Conservation (phyloP, 1,140 invertebrate species). For the Drosophila baimaii region DNA sequence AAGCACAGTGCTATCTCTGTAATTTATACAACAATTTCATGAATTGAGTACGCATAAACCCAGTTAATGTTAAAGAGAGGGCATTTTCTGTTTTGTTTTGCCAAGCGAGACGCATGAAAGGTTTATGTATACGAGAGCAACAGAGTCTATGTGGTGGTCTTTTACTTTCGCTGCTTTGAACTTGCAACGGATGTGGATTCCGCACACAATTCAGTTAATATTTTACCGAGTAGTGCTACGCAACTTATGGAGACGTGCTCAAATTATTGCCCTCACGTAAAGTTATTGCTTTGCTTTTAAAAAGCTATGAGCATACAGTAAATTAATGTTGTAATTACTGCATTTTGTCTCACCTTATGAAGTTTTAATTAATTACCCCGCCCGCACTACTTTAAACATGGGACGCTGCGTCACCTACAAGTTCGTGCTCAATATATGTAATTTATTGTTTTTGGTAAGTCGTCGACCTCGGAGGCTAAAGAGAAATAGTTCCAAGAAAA, state of each 20-base stretch:
- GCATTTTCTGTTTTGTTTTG: constrained; percentile 41
- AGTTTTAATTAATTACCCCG: constrained; percentile 42
- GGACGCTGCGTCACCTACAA: constrained; percentile 71
- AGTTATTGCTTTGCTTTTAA: background rate
- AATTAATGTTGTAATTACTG: constrained; percentile 14
- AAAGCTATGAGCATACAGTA: background rate
- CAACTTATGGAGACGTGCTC: constrained; percentile 2
- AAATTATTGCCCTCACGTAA: background rate
- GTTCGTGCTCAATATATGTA: constrained; percentile 78
- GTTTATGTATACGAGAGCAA: constrained; percentile 4
- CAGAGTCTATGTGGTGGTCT: constrained; percentile 9
- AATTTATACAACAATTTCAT: background rate
- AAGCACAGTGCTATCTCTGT: background rate
- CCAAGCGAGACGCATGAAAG: constrained; percentile 37
- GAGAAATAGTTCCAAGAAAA: background rate
- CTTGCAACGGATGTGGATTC: constrained; percentile 35
- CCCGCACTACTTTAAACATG: constrained; percentile 48
- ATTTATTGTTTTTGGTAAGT: constrained; percentile 80
- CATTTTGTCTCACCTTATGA: constrained; percentile 7
- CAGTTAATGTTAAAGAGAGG: constrained; percentile 12
- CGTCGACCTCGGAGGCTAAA: background rate
- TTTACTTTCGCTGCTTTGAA: constrained; percentile 44
- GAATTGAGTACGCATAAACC: constrained; percentile 5
- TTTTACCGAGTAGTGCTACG: background rate
- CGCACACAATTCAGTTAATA: constrained; percentile 9